phyloP scores from a whole-genome alignment of 2,113 vertebrate species.

The Struthio camelus region DNA sequence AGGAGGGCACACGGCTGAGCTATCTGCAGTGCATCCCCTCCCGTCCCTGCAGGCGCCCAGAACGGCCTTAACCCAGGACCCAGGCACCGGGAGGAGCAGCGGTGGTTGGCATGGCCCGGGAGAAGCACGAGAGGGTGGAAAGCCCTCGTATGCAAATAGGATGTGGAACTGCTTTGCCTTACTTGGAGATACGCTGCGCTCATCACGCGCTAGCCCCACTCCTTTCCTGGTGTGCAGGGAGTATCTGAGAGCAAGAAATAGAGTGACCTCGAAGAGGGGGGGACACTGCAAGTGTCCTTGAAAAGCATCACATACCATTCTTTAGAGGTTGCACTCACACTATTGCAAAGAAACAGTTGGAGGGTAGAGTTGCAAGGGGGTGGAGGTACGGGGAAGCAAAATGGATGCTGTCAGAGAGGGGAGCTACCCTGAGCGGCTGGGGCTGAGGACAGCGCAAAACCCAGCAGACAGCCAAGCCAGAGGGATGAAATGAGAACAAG shows the following conservation, averaged over 20 bases:
- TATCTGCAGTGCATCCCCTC: neutral
- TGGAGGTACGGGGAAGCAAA: too few species aligned
- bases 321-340: neutral
- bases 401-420: fast-evolving
- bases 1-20: neutral
- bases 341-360: neutral
- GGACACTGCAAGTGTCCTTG: neutral
- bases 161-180: neutral
- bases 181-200: neutral
- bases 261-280: neutral
- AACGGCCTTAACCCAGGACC: neutral
- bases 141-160: neutral
- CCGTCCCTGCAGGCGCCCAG: neutral
- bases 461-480: neutral
- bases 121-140: neutral
- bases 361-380: neutral
- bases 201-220: neutral
- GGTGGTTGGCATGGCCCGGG: neutral
- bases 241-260: neutral
- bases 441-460: neutral
- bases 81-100: neutral
- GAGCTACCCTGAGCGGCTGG: neutral
- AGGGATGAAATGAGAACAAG: neutral
- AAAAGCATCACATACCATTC: fast-evolving
- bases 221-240: neutral